Evolutionary conservation across 2,888 invertebrate genomes (phyloP), one percentile per base, ranked within the genome.

Genomic region (Zhuqinia jingwanae): DNA sequence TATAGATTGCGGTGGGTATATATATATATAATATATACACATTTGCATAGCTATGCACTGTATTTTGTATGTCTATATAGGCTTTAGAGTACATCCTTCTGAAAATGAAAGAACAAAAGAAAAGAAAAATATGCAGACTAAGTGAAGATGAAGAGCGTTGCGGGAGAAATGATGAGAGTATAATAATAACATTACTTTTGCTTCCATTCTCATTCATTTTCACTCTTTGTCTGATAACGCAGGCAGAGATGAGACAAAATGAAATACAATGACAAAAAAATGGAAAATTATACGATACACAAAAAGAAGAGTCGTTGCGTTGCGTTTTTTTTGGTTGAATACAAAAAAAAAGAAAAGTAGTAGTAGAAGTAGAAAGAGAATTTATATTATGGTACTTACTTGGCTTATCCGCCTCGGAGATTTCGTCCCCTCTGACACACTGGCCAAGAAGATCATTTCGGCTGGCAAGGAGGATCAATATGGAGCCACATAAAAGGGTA

Each of bases 381-480:
- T 20, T 20, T 22, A 56, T 15, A 45, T 42, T 22, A 17, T 36
- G 20, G 25, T 1, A 87, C 89, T 89, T 89, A 90, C 90, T 89
- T 89, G 90, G 90, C 88, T 89, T 89, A 87, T 90, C 89, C 50
- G 90, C 90, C 65, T 90, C 90, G 45, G 88, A 81, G 87, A 90
- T 89, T 79, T 88, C 89, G 83, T 90, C 90, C 53, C 85, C 89
- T 77, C 76, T 87, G 79, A 84, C 82, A 85, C 89, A 89, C 65
- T 89, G 82, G 53, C 89, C 89, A 82, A 88, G 79, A 81, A 88
- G 85, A 82, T 88, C 88, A 84, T 89, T 87, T 22, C 87, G 81
- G 76, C 85, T 83, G 45, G 85, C 86, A 53, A 89, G 83, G 42
- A 89, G 83, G 77, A 89, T 82, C 68, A 89, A 78, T 73, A 89